Evolutionary conservation across 1,140 invertebrate genomes (phyloP).

Genomic region (Drosophila teissieri): DNA sequence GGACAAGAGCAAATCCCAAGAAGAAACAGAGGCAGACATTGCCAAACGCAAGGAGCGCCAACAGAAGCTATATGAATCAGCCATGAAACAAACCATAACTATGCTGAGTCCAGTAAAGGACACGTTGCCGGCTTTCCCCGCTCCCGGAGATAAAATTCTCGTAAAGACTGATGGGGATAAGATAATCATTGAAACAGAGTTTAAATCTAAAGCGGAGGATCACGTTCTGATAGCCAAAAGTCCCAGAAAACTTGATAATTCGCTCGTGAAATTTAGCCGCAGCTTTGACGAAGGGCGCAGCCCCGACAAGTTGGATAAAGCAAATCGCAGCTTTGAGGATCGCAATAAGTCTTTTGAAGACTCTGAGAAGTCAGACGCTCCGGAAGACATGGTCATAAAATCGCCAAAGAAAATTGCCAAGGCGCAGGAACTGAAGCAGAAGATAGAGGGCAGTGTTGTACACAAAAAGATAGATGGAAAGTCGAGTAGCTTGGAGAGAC

Average conservation of each 20-base stretch:
- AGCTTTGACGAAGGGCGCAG: slow-evolving; percentile 88
- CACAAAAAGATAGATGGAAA: slow-evolving; percentile 86
- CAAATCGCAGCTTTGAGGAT: slow-evolving; percentile 87
- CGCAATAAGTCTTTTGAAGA: slow-evolving; percentile 87
- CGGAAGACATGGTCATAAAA: slow-evolving; percentile 85
- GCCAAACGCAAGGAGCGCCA: slow-evolving; percentile 89
- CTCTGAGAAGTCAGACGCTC: slow-evolving; percentile 86
- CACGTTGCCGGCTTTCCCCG: slow-evolving; percentile 88
- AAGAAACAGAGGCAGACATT: slow-evolving; percentile 88
- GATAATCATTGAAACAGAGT: slow-evolving; percentile 88
- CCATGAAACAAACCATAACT: slow-evolving; percentile 89
- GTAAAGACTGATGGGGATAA: slow-evolving; percentile 88
- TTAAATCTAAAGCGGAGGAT: slow-evolving; percentile 87
- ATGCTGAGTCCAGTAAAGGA: slow-evolving; percentile 89
- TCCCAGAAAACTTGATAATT: slow-evolving; percentile 88
- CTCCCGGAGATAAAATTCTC: slow-evolving; percentile 88
- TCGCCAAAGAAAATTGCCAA: slow-evolving; percentile 87
- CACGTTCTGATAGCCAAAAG: slow-evolving; percentile 89
- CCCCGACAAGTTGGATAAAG: slow-evolving; percentile 85
- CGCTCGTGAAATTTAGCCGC: slow-evolving; percentile 88
- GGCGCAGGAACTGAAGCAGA: slow-evolving; percentile 87
- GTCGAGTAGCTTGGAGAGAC: slow-evolving; percentile 87
- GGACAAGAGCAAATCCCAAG: slow-evolving; percentile 88
- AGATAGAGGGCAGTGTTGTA: slow-evolving; percentile 87
- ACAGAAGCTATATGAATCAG: slow-evolving; percentile 89